These are phyloP conservation scores for Notarius quadriscutis DNA, from an alignment of 2,113 vertebrate species.

Conservation along the genomic window DNA sequence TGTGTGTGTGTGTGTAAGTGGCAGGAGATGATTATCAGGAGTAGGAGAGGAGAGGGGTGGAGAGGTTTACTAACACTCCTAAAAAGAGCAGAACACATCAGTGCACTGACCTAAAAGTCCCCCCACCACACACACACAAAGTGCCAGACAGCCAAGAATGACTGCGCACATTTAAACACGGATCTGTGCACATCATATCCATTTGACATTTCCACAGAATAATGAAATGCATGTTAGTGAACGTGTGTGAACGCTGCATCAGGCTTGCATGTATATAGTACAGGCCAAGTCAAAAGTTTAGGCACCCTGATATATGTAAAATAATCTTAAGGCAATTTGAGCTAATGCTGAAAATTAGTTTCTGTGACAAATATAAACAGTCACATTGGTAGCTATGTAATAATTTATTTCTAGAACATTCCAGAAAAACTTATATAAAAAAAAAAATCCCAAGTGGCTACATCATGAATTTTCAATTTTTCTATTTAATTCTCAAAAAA, in stretches of 20 bases:
- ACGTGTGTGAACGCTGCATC: neutral
- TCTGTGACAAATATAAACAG: neutral
- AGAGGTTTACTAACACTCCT: neutral
- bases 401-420: neutral
- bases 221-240: neutral
- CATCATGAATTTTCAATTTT: too few relatives aligned
- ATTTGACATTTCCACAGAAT: neutral
- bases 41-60: neutral
- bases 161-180: neutral
- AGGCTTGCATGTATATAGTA: neutral
- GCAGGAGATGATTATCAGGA: neutral
- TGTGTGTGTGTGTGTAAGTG: neutral
- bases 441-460: too few relatives aligned
- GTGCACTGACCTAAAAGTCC: slow-evolving; percentile 15
- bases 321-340: neutral
- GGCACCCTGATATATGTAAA: neutral
- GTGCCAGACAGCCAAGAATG: neutral
- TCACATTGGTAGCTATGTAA: neutral
- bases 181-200: slow-evolving; percentile 4
- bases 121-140: neutral
- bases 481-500: neutral
- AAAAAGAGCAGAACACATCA: slow-evolving; percentile 19
- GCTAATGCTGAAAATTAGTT: neutral
- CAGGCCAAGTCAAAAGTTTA: neutral
- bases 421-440: too few relatives aligned